Conservation (phyloP, 2,888 invertebrate species). For the Cryptophagus acutangulus region DNA sequence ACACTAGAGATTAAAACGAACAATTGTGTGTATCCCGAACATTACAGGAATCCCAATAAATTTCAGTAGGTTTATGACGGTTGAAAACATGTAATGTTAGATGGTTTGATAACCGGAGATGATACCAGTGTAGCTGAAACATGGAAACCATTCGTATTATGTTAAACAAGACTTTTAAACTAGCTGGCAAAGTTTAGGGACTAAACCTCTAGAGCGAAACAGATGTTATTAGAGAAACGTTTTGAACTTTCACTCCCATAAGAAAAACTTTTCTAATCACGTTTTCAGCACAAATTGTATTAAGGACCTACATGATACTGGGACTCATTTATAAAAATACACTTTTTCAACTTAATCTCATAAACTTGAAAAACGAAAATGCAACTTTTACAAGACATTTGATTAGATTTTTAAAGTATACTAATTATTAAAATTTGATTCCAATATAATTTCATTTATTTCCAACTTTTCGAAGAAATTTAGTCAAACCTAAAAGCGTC, state of each 20-base stretch:
- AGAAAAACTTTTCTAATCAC: conserved; percentile 16
- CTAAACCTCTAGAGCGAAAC: conserved; percentile 10
- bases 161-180: conserved; percentile 9
- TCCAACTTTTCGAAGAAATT: too few relatives aligned
- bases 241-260: conserved; percentile 12
- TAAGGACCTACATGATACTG: conserved; percentile 11
- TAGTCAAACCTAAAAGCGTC: too few relatives aligned
- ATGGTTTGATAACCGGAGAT: background rate
- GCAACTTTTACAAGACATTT: background rate
- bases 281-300: conserved; percentile 11
- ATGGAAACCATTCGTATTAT: too few relatives aligned
- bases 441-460: too few relatives aligned
- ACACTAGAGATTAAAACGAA: too few relatives aligned
- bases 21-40: too few relatives aligned
- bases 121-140: too few relatives aligned
- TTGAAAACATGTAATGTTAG: background rate
- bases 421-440: too few relatives aligned
- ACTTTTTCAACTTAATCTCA: background rate
- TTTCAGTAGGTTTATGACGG: conserved; percentile 3
- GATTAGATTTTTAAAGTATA: background rate
- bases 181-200: conserved; percentile 9
- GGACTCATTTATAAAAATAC: background rate
- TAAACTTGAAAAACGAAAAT: background rate
- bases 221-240: conserved; percentile 13
- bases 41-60: conserved; percentile 5